Conservation (phyloP, 2,888 invertebrate genomes). For the Hirtodrosophila confusa region DNA sequence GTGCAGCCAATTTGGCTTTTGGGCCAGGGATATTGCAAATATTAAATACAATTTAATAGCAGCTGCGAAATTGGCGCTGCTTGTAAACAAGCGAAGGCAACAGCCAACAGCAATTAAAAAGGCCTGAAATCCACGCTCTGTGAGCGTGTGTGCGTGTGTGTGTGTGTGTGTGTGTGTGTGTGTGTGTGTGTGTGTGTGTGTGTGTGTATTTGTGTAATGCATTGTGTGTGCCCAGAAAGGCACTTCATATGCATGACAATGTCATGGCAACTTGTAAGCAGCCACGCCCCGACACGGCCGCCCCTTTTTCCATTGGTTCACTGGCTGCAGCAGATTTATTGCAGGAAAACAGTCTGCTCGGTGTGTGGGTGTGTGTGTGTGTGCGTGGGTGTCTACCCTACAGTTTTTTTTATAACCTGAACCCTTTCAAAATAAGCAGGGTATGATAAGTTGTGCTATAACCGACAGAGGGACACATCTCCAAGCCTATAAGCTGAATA, state of each 20-base stretch:
- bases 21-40: constrained; percentile 55
- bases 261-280: constrained; percentile 78
- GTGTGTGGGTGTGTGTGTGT: constrained; percentile 18
- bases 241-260: constrained; percentile 76
- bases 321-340: constrained; percentile 59
- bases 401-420: neutral
- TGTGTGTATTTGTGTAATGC: constrained; percentile 14
- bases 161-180: constrained; percentile 19
- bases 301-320: constrained; percentile 8
- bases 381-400: constrained; percentile 27
- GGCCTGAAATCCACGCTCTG: constrained; percentile 16
- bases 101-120: constrained; percentile 69
- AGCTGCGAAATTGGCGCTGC: constrained; percentile 69
- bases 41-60: constrained; percentile 70
- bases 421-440: no score
- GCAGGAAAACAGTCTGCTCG: constrained; percentile 51
- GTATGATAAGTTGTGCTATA: no score
- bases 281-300: constrained; percentile 27
- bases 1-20: constrained; percentile 66
- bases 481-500: no score
- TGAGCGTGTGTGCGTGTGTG: constrained; percentile 9
- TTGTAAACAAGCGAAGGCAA: constrained; percentile 62
- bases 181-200: constrained; percentile 14
- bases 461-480: no score
- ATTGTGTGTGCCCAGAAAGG: constrained; percentile 18